Evolutionary conservation across 1,140 invertebrate species (phyloP), one percentile per base, ranked within the genome.

Genomic region (Hycleus cichorii): DNA sequence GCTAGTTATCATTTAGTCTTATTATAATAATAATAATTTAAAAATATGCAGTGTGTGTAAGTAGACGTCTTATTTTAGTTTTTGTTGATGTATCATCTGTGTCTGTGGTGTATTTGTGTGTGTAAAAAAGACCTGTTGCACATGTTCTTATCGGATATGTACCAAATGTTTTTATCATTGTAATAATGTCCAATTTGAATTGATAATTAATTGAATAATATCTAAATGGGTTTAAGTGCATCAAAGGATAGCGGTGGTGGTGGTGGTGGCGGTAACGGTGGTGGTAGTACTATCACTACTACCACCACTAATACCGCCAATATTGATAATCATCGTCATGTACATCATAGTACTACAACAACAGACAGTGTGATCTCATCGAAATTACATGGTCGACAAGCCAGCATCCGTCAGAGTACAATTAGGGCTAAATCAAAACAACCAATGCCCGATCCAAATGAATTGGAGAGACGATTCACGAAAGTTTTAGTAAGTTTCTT

Each of bases 401-500:
- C 66, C 49, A 72, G 69, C 64, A 70, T 67, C 56, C 68, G 86
- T 62, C 85, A 84, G 72, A 84, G 85, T 58, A 89, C 87, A 66
- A 81, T 89, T 48, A 81, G 87, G 67, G 83, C 80, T 67, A 82
- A 84, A 64, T 80, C 83, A 56, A 89, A 92, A 78, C 87, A 85
- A 65, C 90, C 91, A 26, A 93, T 93, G 88, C 93, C 90, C 46
- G 91, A 94, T 68, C 77, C 88, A 40, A 81, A 81, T 64, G 93
- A 96, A 76, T 79, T 96, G 75, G 93, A 95, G 75, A 85, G 86
- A 66, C 80, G 91, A 64, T 96, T 95, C 76, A 91, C 92, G 62
- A 95, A 94, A 91, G 92, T 95, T 69, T 77, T 96, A 85, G 93
- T 95, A 76, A 89, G 90, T 32, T 32, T 4, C 81, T 60, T 10